These are phyloP conservation scores for Neoscelio sp. DNA, from an alignment of 2,888 invertebrate species.

Conservation along the genomic window DNA sequence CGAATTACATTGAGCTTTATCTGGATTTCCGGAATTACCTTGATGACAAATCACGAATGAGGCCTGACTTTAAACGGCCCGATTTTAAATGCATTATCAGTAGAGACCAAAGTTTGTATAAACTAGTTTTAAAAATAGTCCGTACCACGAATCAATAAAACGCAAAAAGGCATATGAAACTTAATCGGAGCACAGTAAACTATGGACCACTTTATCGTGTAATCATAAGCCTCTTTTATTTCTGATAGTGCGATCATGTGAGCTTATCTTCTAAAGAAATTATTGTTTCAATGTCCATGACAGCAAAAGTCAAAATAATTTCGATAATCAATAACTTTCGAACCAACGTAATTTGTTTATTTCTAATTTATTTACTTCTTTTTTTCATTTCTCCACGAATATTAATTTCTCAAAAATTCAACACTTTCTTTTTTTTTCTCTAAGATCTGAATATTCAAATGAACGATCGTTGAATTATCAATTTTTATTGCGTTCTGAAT, in stretches of 20 bases:
- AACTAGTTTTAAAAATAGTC: conserved; percentile 9
- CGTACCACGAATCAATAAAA: conserved; percentile 24
- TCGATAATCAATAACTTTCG: no score
- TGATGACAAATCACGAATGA: conserved; percentile 32
- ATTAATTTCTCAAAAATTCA: no score
- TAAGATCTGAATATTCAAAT: conserved; percentile 48
- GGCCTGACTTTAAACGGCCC: neutral
- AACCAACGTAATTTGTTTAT: no score
- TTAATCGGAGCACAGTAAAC: conserved; percentile 24
- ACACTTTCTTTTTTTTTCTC: no score
- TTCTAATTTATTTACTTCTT: no score
- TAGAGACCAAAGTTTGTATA: conserved; percentile 19
- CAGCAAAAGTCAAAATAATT: no score
- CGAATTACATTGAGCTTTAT: conserved; percentile 34
- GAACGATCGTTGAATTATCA: conserved; percentile 42
- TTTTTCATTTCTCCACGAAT: no score
- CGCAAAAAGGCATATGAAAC: conserved; percentile 2
- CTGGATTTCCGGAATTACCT: conserved; percentile 47
- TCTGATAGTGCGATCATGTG: neutral
- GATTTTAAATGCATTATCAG: conserved; percentile 8
- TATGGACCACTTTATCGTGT: conserved; percentile 26
- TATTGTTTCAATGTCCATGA: no score
- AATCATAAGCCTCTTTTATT: conserved; percentile 15
- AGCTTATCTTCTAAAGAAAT: conserved; percentile 10
- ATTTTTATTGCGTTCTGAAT: conserved; percentile 51